These are phyloP conservation scores for Diplazon laetatorius DNA, from an alignment of 2,888 invertebrate genomes.

Conservation along the genomic window DNA sequence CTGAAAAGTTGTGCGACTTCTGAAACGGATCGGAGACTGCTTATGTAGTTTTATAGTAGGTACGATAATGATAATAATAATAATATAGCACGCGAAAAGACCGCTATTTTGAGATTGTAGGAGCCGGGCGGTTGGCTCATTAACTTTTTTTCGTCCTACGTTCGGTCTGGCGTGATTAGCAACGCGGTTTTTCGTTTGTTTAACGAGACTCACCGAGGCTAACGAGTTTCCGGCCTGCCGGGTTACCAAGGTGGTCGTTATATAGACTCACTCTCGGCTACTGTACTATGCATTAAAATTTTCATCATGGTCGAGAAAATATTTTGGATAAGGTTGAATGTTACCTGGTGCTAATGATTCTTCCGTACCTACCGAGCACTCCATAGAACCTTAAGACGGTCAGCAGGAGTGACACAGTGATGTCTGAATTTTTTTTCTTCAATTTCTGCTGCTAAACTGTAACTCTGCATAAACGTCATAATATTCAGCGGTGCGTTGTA, in stretches of 20 bases:
- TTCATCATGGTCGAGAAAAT: not conserved
- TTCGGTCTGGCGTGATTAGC: slow-evolving; percentile 53
- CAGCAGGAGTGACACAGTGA: too few relatives aligned
- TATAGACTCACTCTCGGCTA: slow-evolving; percentile 26
- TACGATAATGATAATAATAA: slow-evolving; percentile 8
- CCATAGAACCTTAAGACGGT: too few relatives aligned
- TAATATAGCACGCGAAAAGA: slow-evolving; percentile 19
- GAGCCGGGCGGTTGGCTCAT: slow-evolving; percentile 43
- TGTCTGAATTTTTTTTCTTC: too few relatives aligned
- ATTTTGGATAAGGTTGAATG: slow-evolving; percentile 10
- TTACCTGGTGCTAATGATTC: not conserved
- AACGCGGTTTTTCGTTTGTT: slow-evolving; percentile 50
- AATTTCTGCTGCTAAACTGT: too few relatives aligned
- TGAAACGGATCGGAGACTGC: not conserved
- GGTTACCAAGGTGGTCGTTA: slow-evolving; percentile 44
- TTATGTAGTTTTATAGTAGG: not conserved
- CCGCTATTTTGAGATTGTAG: slow-evolving; percentile 41
- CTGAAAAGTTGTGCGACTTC: not conserved
- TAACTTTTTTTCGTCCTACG: slow-evolving; percentile 30
- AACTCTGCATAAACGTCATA: too few relatives aligned
- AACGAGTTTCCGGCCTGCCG: slow-evolving; percentile 60
- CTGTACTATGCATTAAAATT: slow-evolving; percentile 25
- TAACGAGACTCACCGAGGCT: slow-evolving; percentile 56
- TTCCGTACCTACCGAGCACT: too few relatives aligned
- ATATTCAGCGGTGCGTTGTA: too few relatives aligned